Conservation (phyloP, 2,888 invertebrate genomes). For the Ochropleura leucogaster region DNA sequence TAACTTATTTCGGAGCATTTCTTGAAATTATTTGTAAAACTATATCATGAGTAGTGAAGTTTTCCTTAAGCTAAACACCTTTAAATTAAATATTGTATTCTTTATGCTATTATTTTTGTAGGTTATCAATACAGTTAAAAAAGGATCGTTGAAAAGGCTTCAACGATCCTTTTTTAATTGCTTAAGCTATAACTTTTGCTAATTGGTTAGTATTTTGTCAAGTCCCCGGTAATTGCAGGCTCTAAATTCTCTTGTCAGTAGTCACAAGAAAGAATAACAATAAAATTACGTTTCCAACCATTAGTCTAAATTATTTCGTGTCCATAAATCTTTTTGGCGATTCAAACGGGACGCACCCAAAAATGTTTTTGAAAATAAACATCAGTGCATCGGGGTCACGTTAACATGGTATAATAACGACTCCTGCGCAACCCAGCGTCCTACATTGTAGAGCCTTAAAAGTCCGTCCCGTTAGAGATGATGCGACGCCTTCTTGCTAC, state of each 20-base stretch:
- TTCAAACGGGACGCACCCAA: constrained; percentile 60
- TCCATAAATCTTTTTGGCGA: constrained; percentile 51
- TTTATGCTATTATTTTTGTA: no score
- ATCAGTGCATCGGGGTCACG: constrained; percentile 50
- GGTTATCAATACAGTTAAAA: neutral
- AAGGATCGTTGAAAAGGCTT: neutral
- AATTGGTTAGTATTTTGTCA: neutral
- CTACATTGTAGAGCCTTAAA: constrained; percentile 73
- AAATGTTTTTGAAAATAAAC: constrained; percentile 56
- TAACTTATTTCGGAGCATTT: constrained; percentile 43
- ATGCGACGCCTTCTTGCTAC: constrained; percentile 51
- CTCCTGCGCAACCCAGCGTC: constrained; percentile 69
- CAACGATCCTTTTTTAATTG: no score
- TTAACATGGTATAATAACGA: constrained; percentile 73
- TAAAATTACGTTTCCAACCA: constrained; percentile 27
- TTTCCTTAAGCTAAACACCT: constrained; percentile 43
- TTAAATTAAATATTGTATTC: no score
- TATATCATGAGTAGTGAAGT: constrained; percentile 4
- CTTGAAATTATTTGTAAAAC: constrained; percentile 44
- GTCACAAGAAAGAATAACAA: constrained; percentile 8
- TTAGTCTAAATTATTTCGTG: constrained; percentile 46
- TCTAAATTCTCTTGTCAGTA: constrained; percentile 21
- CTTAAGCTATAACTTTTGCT: no score
- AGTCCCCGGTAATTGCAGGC: neutral
- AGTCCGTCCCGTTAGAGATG: constrained; percentile 73